Base-by-base conservation (phyloP, 2,888 invertebrate genomes). In the Itoplectis maculator region DNA sequence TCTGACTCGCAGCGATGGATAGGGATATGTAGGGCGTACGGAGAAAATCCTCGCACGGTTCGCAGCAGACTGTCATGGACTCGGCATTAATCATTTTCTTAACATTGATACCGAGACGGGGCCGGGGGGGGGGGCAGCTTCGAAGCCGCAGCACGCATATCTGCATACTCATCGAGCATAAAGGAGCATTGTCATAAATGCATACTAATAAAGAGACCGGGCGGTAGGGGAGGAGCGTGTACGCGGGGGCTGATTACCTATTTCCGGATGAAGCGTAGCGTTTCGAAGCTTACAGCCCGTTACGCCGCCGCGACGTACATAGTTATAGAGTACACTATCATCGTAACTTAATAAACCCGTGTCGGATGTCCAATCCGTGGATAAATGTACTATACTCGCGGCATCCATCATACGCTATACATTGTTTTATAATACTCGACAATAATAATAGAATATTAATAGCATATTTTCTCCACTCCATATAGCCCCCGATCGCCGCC, bases 161-260 rank as follows among this genome's bases (percentile, higher is more conserved):
- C 77, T 81, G 81, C 81, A 77, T 72, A 72, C 68, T 81, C 78
- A 81, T 79, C 73, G 78, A 79, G 76, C 76, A 81, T 84, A 75
- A 79, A 77, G 74, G 68, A 78, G 68, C 79, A 81, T 84, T 84
- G 81, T 84, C 78, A 81, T 81, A 81, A 76, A 81, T 81, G 75
- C 75, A 84, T 80, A 79, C 59, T 81, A 75, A 78, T 76, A 79
- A 76, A 81, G 68, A 68, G 68, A 68, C 66, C 66, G 56, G 35
- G 40, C 18, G 15, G 63, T 20, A 40, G 47, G 42, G 18, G 29
- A 40, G 54, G 65, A 29, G 45, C 72, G 59, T 47, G 69, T 63
- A 15, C 37, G 63, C 63, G 70, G 74, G 59, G 72, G 75, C 72
- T 81, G 78, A 84, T 84, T 81, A 84, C 81, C 72, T 81, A 84